Percentiles rank a stretch among this genome's conserved stretches.
Conservation (phyloP, 1,140 invertebrate genomes). For the Atta colombica region DNA sequence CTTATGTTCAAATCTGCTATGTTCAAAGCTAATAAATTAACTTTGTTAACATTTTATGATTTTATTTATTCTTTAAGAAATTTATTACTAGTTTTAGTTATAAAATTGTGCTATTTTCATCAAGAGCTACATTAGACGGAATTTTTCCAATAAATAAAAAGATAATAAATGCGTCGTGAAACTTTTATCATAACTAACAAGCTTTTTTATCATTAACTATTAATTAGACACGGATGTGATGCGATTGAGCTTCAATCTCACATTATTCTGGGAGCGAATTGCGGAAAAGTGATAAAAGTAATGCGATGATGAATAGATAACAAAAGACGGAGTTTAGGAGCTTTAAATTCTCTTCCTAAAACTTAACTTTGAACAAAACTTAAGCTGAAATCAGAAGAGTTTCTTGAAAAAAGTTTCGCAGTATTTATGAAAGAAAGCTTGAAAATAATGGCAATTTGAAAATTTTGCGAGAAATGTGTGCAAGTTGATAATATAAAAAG, state of each 20-base stretch:
- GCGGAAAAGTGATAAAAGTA: slow-evolving; percentile 29
- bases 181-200: background rate
- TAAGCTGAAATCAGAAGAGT: slow-evolving; percentile 3
- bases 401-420: background rate
- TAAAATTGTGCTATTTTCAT: slow-evolving; percentile 3
- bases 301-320: background rate
- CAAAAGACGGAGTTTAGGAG: background rate
- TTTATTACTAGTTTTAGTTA: no score
- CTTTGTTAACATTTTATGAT: no score
- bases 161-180: background rate
- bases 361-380: background rate
- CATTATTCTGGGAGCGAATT: slow-evolving; percentile 8
- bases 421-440: background rate
- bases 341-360: background rate
- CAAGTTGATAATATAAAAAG: slow-evolving; percentile 17
- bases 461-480: background rate
- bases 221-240: slow-evolving; percentile 14
- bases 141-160: background rate
- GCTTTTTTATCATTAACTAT: background rate
- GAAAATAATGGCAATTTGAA: background rate
- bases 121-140: background rate
- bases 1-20: background rate
- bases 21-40: no score
- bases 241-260: background rate
- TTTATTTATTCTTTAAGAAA: no score